Evolutionary conservation across 2,113 vertebrate species (phyloP).

Genomic region (Plecturocebus donacophilus): DNA sequence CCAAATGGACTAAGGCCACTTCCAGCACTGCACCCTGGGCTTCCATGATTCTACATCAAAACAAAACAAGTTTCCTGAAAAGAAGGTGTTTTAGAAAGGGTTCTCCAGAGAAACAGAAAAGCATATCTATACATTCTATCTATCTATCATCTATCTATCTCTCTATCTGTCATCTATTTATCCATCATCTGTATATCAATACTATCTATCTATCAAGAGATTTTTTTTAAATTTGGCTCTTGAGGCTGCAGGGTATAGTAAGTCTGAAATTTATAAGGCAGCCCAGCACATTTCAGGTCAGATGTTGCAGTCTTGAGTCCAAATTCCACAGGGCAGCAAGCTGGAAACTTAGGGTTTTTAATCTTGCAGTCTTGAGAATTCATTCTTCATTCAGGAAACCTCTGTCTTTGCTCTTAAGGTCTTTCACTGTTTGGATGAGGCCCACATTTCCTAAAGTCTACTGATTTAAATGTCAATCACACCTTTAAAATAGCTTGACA

Average conservation of each 20-base stretch:
- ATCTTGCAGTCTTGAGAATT: background rate
- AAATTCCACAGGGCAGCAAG: background rate
- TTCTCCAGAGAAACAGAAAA: background rate
- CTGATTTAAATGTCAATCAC: background rate
- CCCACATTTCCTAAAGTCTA: background rate
- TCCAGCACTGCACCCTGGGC: too few species aligned
- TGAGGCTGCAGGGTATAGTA: background rate
- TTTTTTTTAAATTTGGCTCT: background rate
- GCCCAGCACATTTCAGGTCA: background rate
- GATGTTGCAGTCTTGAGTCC: background rate
- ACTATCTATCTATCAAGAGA: too few species aligned
- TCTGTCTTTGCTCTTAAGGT: background rate
- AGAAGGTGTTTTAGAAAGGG: background rate
- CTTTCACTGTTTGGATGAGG: background rate
- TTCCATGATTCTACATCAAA: background rate
- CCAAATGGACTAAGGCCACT: background rate
- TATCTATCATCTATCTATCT: too few species aligned
- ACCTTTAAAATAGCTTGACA: background rate
- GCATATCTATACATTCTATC: background rate
- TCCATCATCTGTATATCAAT: too few species aligned
- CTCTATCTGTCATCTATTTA: background rate
- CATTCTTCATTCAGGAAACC: background rate
- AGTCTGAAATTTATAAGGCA: background rate
- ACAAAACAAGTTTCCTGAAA: background rate
- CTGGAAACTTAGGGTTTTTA: background rate